Base-by-base conservation (phyloP, 1,140 invertebrate species). In the Cydia strobilella region DNA sequence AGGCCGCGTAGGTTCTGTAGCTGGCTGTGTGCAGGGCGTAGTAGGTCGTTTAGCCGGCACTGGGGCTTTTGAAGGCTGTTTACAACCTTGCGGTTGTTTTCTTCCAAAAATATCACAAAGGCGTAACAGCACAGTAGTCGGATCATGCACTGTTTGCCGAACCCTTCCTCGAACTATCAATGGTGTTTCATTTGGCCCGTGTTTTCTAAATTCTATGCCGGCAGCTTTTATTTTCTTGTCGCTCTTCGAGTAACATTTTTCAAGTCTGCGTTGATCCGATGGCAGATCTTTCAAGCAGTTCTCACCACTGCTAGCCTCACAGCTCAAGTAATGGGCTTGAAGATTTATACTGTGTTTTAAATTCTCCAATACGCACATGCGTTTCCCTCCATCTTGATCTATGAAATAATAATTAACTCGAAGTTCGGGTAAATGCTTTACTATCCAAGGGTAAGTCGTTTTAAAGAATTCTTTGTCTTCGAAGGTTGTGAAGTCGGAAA, bases 311-410 rank as follows among this genome's bases (percentile, higher is more conserved):
- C 20, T n/a, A 1, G 65, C 65, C 35, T 69, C 65, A 69, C 65
- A 69, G 4, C 18, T 69, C n/a, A 69, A 66, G 15, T 66, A 66
- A 66, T 25, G 20, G 27, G 62, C 20, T 63, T 69, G 65, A 39
- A 69, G 27, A 18, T 39, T n/a, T 39, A 69, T n/a, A 39, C 42
- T 69, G 1, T 20, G 15, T 18, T 69, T 69, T 42, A 69, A 39
- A 18, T 69, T 18, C 18, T 69, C 31, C 27, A 69, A 42, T 20
- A 69, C 65, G n/a, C 65, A 69, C 65, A 69, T 69, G 2, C n/a
- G 65, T 2, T 31, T 39, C 2, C 65, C 65, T 6, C 65, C 31
- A 18, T 69, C 31, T 69, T 69, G 13, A 6, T 69, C 31, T 39
- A 42, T 69, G 9, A 69, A 18, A 18, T 39, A 69, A 15, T 69